Base-by-base conservation (phyloP, 2,113 vertebrate species). In the Channa maculata region DNA sequence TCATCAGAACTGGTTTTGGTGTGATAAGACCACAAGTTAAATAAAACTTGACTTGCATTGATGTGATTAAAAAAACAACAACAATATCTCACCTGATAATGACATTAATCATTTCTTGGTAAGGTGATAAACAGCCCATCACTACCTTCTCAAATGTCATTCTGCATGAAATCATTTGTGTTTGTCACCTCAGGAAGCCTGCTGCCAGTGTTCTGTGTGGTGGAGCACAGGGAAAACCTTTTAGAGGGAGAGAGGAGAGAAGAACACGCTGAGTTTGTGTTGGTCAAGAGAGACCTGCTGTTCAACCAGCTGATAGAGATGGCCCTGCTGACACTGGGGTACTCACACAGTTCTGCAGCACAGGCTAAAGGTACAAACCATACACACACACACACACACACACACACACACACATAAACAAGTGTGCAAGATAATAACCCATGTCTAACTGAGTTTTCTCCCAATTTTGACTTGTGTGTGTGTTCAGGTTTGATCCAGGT, bases 281-380 rank as follows among this genome's bases (percentile, higher is more conserved):
- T 99, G 94, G 95, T 99, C 88, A 96, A 96, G 75, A 96, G 96
- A 92, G 97, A 99, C 89, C 96, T 99, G 94, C 95, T 98, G 86
- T 99, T 99, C 89, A 98, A 97, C 93, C 97, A 99, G 90, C 96
- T 99, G 89, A 97, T 98, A 79, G 97, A 99, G 93, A 98, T 97
- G 95, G 97, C 97, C 76, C 89, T 98, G 82, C 95, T 98, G 81
- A 96, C 97, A 48, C 96, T 99, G 85, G 97, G 97, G 64, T 99
- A 98, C 92, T 98, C 97, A 7, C 97, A 98, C 89, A 97, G 96
- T 92, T 98, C 97, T 78, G 97, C 97, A 59, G 97, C 97, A 77
- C 97, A 98, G 92, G 97, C 97, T 86, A 98, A 97, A 98, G 97
- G 97, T 97, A 95, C n/a, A n/a, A n/a, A n/a, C n/a, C n/a, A n/a